Evolutionary conservation across 2,113 vertebrate genomes (phyloP).

Genomic region (Agapornis roseicollis): DNA sequence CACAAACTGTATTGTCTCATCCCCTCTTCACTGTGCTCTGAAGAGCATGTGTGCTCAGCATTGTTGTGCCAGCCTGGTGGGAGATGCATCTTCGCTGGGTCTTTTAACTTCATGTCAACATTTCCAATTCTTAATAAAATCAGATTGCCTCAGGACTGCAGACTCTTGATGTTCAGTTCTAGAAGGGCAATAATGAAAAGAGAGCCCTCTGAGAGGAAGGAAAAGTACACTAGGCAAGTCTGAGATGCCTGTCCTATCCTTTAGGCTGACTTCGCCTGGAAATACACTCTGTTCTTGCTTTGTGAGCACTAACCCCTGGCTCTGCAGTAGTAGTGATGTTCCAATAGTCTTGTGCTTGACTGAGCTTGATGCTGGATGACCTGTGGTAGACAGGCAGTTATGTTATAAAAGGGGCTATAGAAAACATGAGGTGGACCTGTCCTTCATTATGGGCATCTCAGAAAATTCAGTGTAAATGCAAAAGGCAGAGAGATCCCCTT

Average conservation of each 20-base stretch:
- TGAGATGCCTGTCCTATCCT: not conserved
- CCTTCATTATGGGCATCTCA: not conserved
- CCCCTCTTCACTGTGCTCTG: not conserved
- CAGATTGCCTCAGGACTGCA: not conserved
- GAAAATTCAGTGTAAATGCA: not conserved
- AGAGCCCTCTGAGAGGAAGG: not conserved
- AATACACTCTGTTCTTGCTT: not conserved
- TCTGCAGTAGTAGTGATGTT: not conserved
- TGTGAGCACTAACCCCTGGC: not conserved
- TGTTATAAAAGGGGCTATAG: not conserved
- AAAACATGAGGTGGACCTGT: not conserved
- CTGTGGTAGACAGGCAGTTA: not conserved
- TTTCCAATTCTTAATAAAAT: conserved; percentile 28
- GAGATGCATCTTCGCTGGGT: not conserved
- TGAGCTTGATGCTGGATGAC: not conserved
- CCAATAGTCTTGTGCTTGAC: not conserved
- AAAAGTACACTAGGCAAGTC: not conserved
- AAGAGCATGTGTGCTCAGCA: not conserved
- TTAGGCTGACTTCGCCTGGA: not conserved
- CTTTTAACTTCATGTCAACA: conserved; percentile 1
- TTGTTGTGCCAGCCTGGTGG: not conserved
- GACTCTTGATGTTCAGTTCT: not conserved
- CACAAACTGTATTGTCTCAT: not conserved
- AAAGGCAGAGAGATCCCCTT: not conserved
- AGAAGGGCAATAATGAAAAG: not conserved